Evolutionary conservation across 2,113 vertebrate species (phyloP).

Genomic region (Willisornis vidua): DNA sequence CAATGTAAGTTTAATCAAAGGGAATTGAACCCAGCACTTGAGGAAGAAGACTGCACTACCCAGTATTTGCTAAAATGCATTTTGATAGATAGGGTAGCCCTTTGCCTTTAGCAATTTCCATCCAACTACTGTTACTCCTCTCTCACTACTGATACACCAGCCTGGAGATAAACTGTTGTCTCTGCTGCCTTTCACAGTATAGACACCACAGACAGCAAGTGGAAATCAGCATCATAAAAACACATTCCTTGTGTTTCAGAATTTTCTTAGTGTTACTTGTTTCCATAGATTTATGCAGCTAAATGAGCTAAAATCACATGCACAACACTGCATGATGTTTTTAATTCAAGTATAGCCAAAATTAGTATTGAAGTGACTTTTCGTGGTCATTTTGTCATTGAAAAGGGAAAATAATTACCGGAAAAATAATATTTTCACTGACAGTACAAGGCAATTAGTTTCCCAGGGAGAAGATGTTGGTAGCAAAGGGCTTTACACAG

Average conservation of each 20-base stretch:
- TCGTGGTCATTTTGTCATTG: slow-evolving; percentile 29
- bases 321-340: not conserved
- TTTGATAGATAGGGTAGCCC: not conserved
- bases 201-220: not conserved
- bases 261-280: not conserved
- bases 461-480: slow-evolving; percentile 80
- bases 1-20: fast-evolving
- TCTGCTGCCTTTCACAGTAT: not conserved
- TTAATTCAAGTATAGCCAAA: not conserved
- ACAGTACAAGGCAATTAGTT: slow-evolving; percentile 78
- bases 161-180: not conserved
- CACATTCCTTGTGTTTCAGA: not conserved
- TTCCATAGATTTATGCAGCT: not conserved
- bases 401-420: slow-evolving; percentile 72
- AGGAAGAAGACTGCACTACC: not conserved
- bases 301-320: not conserved
- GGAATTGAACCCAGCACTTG: not conserved
- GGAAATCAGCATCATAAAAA: not conserved
- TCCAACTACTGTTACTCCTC: not conserved
- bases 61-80: not conserved
- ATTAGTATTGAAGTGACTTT: not conserved
- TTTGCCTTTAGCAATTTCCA: not conserved
- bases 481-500: slow-evolving; percentile 73
- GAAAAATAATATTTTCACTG: slow-evolving; percentile 81
- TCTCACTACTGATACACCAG: not conserved